Base-by-base conservation (phyloP, 2,797 vertebrate species). In the Delichon dasypus region DNA sequence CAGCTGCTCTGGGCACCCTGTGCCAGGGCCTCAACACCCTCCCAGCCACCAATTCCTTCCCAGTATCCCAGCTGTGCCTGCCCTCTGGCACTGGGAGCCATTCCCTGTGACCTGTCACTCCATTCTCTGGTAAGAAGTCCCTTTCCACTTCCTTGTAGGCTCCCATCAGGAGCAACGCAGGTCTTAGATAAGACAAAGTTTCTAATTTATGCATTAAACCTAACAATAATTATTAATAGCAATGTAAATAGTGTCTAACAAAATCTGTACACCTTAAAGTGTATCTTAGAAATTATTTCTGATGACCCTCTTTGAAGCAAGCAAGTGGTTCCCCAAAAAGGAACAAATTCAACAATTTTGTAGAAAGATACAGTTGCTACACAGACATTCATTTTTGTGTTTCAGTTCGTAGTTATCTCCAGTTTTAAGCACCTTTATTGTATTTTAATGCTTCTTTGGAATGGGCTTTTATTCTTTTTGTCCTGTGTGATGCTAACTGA, bases 41-140 rank as follows among this genome's bases (percentile, higher is more conserved):
- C 38, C 0, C 22, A 45, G 9, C 0, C 16, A 66, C 1, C 0
- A 88, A 60, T 67, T 66, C 8, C 15, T 67, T 4, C 13, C 34
- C 21, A 13, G 27, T 0, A 42, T 5, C 30, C 30, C 40, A 67
- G 1, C 25, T 2, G 1, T 0, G 3, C 54, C 76, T 36, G 26
- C 34, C 12, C 11, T 42, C n/a, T 47, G 40, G 15, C 18, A 13
- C 1, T 5, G 9, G 19, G 14, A 47, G 26, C 15, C 47, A 61
- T 34, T 38, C 4, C 13, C 10, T 5, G 1, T 5, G 20, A 32
- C 3, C 25, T 74, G 26, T 32, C 30, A 0, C 30, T 55, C 4
- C 32, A 20, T 7, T 27, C 9, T 54, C 22, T 36, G 27, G 34
- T 47, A 30, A 42, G 18, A 77, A 55, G 11, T 61, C 10, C n/a